Evolutionary conservation across 2,797 vertebrate species (phyloP).

Genomic region (Platyrinchus mystaceus): DNA sequence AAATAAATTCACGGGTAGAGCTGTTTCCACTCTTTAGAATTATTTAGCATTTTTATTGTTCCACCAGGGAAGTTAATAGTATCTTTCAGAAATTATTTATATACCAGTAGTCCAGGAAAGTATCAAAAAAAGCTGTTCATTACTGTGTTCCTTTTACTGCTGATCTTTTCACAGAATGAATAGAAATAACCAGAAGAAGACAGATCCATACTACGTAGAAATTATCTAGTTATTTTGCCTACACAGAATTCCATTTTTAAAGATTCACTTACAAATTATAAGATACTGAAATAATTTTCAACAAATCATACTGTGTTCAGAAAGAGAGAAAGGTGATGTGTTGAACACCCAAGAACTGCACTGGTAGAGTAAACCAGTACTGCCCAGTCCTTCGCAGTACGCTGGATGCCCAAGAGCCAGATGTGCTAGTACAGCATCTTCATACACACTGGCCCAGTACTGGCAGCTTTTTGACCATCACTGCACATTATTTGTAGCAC

Average conservation of each 20-base stretch:
- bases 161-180: conserved; percentile 42
- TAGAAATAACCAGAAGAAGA: conserved; percentile 51
- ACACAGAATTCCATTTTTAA: not conserved
- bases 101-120: conserved; percentile 44
- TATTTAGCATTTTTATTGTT: conserved; percentile 73
- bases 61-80: conserved; percentile 42
- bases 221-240: conserved; percentile 45
- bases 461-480: not conserved
- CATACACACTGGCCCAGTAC: not conserved
- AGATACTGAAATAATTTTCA: conserved; percentile 31
- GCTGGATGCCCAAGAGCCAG: not conserved
- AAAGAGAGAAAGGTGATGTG: not conserved
- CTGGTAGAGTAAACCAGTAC: not conserved
- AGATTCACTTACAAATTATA: not conserved
- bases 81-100: conserved; percentile 67
- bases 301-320: not conserved
- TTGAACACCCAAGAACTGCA: not conserved
- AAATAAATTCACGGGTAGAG: conserved; percentile 47
- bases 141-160: conserved; percentile 43
- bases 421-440: not conserved
- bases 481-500: not conserved
- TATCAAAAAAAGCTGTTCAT: conserved; percentile 46
- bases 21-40: conserved; percentile 45
- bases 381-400: not conserved
- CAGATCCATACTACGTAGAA: conserved; percentile 27